A percentile compares a stretch with the other conserved stretches of the same genome.
Conservation (phyloP, 2,797 vertebrate species). For the Sternarchorhynchus goeldii region DNA sequence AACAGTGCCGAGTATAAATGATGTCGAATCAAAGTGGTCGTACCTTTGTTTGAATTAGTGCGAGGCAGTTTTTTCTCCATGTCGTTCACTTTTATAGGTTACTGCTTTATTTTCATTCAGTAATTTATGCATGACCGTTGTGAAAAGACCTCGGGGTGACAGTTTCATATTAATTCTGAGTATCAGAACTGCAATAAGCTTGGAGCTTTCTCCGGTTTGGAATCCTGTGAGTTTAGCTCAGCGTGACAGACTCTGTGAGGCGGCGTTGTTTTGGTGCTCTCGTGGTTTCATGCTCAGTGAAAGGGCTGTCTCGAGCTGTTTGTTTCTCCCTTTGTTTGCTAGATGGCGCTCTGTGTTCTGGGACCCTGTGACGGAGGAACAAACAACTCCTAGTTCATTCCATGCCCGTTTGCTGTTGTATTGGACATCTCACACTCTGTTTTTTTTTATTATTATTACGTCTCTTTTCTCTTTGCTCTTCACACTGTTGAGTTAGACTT, state of each 20-base stretch:
- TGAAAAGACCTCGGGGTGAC: too few relatives aligned
- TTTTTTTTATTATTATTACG: conserved; percentile 41
- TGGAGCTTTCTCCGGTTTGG: not conserved
- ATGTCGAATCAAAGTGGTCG: not conserved
- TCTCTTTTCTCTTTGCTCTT: not conserved
- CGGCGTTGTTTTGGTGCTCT: conserved; percentile 61
- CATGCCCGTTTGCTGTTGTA: conserved; percentile 55
- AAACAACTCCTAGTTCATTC: conserved; percentile 59
- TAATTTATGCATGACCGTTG: not conserved
- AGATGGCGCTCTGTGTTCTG: conserved; percentile 94
- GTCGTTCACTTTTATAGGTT: not conserved
- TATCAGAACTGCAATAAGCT: not conserved
- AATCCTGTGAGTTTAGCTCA: conserved; percentile 5
- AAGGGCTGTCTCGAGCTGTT: conserved; percentile 66
- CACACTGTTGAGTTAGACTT: not conserved
- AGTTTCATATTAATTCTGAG: not conserved
- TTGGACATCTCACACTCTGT: conserved; percentile 56
- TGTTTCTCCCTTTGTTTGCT: conserved; percentile 87
- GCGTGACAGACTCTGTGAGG: not conserved
- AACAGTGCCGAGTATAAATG: not conserved
- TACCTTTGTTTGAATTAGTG: not conserved
- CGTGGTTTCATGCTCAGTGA: conserved; percentile 51
- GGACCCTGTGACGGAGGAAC: conserved; percentile 73
- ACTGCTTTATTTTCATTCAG: not conserved
- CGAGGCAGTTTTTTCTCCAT: not conserved